These are phyloP conservation scores for Antidorcas marsupialis DNA, from an alignment of 2,113 vertebrate genomes.

Conservation along the genomic window DNA sequence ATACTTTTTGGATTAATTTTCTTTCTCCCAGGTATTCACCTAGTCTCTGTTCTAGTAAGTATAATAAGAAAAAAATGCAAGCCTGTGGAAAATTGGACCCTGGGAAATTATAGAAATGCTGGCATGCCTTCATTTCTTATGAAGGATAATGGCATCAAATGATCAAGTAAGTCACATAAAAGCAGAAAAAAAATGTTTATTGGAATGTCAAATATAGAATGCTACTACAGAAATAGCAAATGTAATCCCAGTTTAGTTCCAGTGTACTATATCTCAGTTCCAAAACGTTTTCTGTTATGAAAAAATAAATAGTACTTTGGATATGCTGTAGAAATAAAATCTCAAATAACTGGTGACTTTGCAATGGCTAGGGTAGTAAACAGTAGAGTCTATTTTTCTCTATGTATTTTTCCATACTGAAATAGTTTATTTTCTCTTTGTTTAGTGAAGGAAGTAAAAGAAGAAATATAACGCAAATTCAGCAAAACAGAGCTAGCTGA, in stretches of 20 bases:
- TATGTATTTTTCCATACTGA: neutral
- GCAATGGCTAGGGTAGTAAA: neutral
- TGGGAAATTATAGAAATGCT: neutral
- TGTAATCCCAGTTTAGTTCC: neutral
- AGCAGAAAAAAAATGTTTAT: neutral
- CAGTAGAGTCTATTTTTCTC: neutral
- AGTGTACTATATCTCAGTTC: neutral
- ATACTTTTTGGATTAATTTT: slow-evolving; percentile 27
- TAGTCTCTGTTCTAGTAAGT: neutral
- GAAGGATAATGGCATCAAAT: neutral
- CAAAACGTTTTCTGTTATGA: neutral
- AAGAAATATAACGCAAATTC: neutral
- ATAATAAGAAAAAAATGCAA: slow-evolving; percentile 9
- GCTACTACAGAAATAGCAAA: neutral
- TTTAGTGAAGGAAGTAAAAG: neutral
- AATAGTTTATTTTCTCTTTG: neutral
- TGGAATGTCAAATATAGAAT: slow-evolving; percentile 23
- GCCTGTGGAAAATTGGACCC: neutral
- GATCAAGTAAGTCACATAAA: neutral
- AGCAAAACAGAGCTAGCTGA: neutral
- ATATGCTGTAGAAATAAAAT: neutral
- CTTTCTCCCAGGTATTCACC: slow-evolving; percentile 32
- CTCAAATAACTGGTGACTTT: neutral
- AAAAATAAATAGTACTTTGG: neutral
- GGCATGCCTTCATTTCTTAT: neutral